A percentile compares a stretch with the other conserved stretches of the same genome.
phyloP scores from a whole-genome alignment of 2,113 vertebrate species.

The Poeciliopsis prolifica region DNA sequence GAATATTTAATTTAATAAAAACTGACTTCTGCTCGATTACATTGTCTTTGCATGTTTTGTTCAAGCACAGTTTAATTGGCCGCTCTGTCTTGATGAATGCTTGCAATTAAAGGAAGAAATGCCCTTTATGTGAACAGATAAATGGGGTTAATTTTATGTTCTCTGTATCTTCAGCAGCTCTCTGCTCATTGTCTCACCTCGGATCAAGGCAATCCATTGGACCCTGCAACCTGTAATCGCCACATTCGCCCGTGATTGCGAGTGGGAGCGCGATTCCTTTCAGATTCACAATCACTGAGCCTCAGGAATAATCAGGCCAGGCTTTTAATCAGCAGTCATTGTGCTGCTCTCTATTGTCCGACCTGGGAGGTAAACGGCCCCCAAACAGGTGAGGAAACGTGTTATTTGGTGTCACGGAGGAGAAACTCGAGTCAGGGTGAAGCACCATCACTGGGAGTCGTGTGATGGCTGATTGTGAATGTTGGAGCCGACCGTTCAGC shows the following conservation, averaged over 20 bases:
- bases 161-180: background rate
- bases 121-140: background rate
- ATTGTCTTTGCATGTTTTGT: background rate
- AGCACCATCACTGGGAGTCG: conserved; percentile 11
- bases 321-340: conserved; percentile 60
- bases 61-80: background rate
- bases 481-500: conserved; percentile 4
- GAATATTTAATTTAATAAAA: background rate
- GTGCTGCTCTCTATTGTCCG: conserved; percentile 45
- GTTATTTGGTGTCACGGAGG: conserved; percentile 26
- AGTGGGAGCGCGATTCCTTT: conserved; percentile 21
- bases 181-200: conserved; percentile 22
- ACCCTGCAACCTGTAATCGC: conserved; percentile 40
- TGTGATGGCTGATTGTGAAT: conserved; percentile 13
- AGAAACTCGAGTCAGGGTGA: conserved; percentile 33
- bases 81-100: background rate
- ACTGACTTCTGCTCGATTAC: background rate
- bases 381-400: conserved; percentile 34
- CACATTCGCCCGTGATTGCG: conserved; percentile 50
- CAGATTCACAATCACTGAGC: conserved; percentile 45
- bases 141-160: background rate
- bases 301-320: conserved; percentile 48
- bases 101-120: background rate
- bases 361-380: conserved; percentile 37
- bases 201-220: conserved; percentile 7